Evolutionary conservation across 2,797 vertebrate genomes (phyloP).

Genomic region (Mallotus villosus): DNA sequence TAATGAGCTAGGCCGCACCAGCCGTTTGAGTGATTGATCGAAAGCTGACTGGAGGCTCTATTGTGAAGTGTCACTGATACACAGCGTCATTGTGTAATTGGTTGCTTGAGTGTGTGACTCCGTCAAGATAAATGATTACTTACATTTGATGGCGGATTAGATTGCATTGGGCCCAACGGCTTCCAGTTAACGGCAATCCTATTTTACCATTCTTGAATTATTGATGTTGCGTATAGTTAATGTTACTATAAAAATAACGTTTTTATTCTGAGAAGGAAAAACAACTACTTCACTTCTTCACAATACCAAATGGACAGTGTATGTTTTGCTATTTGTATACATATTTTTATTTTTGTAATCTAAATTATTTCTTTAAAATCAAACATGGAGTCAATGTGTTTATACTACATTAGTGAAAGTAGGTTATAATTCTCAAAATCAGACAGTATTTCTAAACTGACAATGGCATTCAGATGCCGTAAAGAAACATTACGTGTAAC

Average conservation of each 20-base stretch:
- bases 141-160: neutral
- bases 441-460: neutral
- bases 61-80: neutral
- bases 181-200: neutral
- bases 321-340: neutral
- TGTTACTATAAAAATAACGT: too few species aligned
- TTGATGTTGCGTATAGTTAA: neutral
- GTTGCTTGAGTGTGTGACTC: neutral
- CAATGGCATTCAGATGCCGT: neutral
- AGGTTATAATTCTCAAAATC: conserved; percentile 50
- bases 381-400: neutral
- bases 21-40: neutral
- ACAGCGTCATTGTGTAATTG: neutral
- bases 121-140: neutral
- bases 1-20: neutral
- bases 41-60: neutral
- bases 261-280: conserved; percentile 10
- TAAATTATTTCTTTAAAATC: neutral
- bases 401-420: neutral
- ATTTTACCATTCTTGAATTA: neutral
- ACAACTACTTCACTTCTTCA: too few species aligned
- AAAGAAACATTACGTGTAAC: neutral
- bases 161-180: neutral
- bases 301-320: conserved; percentile 15
- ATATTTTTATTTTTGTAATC: neutral